phyloP scores from a whole-genome alignment of 2,888 invertebrate genomes.

The Macaria liturata region DNA sequence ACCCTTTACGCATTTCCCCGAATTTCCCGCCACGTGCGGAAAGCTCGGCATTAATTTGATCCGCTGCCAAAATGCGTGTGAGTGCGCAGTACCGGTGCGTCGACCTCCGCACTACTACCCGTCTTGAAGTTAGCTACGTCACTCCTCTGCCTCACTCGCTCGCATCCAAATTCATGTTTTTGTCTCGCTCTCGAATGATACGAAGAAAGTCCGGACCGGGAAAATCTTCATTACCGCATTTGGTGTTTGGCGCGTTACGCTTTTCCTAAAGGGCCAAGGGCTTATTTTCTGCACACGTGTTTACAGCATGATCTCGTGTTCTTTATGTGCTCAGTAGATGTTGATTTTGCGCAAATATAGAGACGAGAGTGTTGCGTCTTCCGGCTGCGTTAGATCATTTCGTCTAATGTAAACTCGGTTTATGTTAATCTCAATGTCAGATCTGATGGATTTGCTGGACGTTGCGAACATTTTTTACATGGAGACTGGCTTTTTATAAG shows the following conservation, averaged over 20 bases:
- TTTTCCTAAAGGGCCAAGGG: constrained; percentile 38
- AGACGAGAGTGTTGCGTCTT: constrained; percentile 25
- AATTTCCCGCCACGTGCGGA: constrained; percentile 10
- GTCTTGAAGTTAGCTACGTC: constrained; percentile 4
- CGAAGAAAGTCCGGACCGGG: constrained; percentile 9
- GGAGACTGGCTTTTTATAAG: not conserved
- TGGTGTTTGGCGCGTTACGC: constrained; percentile 39
- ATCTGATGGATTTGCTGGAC: constrained; percentile 3
- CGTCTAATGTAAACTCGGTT: constrained; percentile 13
- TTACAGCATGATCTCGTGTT: constrained; percentile 6
- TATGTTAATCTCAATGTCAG: constrained; percentile 12
- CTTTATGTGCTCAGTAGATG: constrained; percentile 8
- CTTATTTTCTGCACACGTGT: constrained; percentile 16
- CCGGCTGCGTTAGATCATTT: constrained; percentile 30
- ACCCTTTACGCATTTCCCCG: constrained; percentile 7
- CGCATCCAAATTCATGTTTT: not conserved
- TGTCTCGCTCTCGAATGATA: not conserved
- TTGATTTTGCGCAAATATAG: constrained; percentile 21
- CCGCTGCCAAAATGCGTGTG: constrained; percentile 34
- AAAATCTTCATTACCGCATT: constrained; percentile 35
- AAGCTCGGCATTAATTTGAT: constrained; percentile 22
- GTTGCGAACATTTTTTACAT: not conserved
- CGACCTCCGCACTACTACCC: constrained; percentile 27
- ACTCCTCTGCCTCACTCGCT: constrained; percentile 1
- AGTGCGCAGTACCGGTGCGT: constrained; percentile 28